Conservation (phyloP, 2,888 invertebrate species). For the Clivina fossor region DNA sequence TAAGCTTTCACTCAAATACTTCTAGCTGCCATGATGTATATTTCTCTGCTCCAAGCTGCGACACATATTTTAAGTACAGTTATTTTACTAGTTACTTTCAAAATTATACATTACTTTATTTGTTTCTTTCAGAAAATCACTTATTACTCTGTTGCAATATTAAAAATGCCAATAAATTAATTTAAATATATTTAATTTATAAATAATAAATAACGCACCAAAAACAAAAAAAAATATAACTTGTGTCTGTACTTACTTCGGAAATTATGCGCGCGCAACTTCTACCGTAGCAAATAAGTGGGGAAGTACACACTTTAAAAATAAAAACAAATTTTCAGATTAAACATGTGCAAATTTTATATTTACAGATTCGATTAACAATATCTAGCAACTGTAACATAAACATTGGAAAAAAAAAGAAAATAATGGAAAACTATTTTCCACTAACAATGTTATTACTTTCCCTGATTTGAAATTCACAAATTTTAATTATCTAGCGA, state of each 20-base stretch:
- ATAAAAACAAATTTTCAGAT: too few species aligned
- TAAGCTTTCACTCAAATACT: slow-evolving; percentile 48
- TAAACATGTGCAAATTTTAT: too few species aligned
- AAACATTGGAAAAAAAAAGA: too few species aligned
- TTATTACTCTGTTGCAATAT: too few species aligned
- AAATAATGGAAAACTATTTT: not conserved
- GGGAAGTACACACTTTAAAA: too few species aligned
- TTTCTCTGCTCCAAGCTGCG: slow-evolving; percentile 12
- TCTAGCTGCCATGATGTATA: slow-evolving; percentile 39
- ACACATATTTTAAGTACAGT: slow-evolving; percentile 11
- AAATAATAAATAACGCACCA: too few species aligned
- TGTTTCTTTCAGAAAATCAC: too few species aligned
- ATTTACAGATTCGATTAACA: too few species aligned
- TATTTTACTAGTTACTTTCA: not conserved
- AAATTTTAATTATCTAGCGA: slow-evolving; percentile 24
- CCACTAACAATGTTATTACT: slow-evolving; percentile 23
- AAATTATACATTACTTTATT: too few species aligned
- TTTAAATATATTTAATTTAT: too few species aligned
- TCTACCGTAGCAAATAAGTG: not conserved
- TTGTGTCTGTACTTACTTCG: not conserved
- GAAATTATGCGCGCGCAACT: slow-evolving; percentile 3
- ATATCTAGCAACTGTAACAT: too few species aligned
- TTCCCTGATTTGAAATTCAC: slow-evolving; percentile 31
- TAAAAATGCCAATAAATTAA: too few species aligned
- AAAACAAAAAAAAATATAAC: slow-evolving; percentile 3